These are phyloP conservation scores for Cotesia vestalis DNA, from an alignment of 1,140 invertebrate genomes.

Conservation along the genomic window DNA sequence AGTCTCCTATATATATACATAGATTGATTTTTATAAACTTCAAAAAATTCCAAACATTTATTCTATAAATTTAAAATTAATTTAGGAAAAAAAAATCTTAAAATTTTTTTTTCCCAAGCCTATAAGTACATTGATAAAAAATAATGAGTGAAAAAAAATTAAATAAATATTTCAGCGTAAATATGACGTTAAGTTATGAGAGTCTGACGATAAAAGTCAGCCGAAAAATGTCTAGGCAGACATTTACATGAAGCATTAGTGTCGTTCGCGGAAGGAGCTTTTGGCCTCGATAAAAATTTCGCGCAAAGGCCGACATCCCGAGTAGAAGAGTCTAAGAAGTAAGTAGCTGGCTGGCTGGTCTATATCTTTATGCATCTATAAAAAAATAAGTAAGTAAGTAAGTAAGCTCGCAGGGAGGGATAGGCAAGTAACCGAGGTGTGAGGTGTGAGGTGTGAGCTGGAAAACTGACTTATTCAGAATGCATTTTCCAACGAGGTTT, in stretches of 20 bases:
- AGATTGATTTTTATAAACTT: too few relatives aligned
- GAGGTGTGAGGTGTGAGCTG: conserved; percentile 2
- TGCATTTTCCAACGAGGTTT: conserved; percentile 31
- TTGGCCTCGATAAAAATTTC: conserved; percentile 14
- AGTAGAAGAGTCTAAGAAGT: not conserved
- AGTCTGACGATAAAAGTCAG: conserved; percentile 9
- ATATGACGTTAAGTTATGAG: too few relatives aligned
- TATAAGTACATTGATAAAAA: too few relatives aligned
- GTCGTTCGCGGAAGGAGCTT: conserved; percentile 12
- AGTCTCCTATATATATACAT: too few relatives aligned
- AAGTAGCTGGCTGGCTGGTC: not conserved
- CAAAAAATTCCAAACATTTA: too few relatives aligned
- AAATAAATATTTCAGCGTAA: too few relatives aligned
- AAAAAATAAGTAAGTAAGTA: not conserved
- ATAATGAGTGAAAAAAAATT: too few relatives aligned
- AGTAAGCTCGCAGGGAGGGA: not conserved
- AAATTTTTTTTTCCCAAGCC: too few relatives aligned
- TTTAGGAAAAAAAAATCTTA: too few relatives aligned
- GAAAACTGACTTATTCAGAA: conserved; percentile 36
- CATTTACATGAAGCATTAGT: conserved; percentile 35
- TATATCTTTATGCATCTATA: not conserved
- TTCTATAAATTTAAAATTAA: too few relatives aligned
- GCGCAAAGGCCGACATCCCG: conserved; percentile 7
- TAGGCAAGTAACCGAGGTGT: not conserved
- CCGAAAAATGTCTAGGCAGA: conserved; percentile 22